Conservation (phyloP, 1,140 invertebrate genomes). For the Augochlora pura region DNA sequence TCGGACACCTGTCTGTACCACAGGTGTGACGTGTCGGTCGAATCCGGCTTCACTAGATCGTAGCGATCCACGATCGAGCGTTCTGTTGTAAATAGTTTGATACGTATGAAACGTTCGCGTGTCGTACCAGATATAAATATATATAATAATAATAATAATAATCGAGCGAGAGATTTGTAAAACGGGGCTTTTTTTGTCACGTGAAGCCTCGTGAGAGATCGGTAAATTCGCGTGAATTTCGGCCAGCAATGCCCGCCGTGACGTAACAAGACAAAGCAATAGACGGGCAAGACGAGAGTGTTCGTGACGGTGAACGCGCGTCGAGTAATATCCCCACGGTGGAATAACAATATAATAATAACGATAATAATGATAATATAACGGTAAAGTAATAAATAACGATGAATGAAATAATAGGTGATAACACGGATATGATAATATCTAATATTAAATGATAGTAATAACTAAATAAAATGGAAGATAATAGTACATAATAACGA, state of each 20-base stretch:
- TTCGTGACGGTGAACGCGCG: slow-evolving; percentile 29
- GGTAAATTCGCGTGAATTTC: slow-evolving; percentile 29
- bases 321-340: slow-evolving; percentile 54
- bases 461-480: slow-evolving; percentile 57
- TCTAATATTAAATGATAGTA: slow-evolving; percentile 50
- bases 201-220: slow-evolving; percentile 8
- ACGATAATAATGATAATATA: slow-evolving; percentile 47
- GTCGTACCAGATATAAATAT: neutral
- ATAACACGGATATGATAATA: slow-evolving; percentile 59
- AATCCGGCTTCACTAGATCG: neutral
- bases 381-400: slow-evolving; percentile 34
- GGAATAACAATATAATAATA: slow-evolving; percentile 42
- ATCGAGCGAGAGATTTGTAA: slow-evolving; percentile 27
- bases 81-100: slow-evolving; percentile 66
- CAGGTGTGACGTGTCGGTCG: neutral
- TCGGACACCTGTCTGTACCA: neutral
- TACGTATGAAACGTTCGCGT: slow-evolving; percentile 25
- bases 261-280: slow-evolving; percentile 45
- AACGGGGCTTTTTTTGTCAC: neutral
- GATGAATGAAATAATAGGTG: slow-evolving; percentile 56
- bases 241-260: slow-evolving; percentile 18
- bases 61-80: slow-evolving; percentile 27
- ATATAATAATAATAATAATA: slow-evolving; percentile 25
- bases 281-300: slow-evolving; percentile 11
- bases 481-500: slow-evolving; percentile 56